A percentile compares a stretch with the other conserved stretches of the same genome.
These are phyloP conservation scores for Chaetorhynchus papuensis DNA, from an alignment of 2,113 vertebrate species.

Conservation along the genomic window DNA sequence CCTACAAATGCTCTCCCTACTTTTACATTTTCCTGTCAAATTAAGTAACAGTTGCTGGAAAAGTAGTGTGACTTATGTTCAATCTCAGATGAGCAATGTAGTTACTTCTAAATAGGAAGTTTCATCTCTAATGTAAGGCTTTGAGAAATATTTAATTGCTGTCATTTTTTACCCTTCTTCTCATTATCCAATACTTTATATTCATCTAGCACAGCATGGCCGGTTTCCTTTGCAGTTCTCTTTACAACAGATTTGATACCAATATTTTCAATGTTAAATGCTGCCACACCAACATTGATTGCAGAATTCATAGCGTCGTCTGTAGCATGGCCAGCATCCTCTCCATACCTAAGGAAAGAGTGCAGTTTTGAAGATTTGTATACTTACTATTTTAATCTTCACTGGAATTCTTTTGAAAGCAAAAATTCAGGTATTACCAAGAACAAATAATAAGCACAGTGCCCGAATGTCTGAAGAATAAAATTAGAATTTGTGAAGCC, in stretches of 20 bases:
- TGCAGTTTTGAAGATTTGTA: background rate
- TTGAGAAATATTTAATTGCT: background rate
- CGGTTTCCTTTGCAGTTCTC: constrained; percentile 89
- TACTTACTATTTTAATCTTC: background rate
- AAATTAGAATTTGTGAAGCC: background rate
- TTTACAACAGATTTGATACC: constrained; percentile 94
- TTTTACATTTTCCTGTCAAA: background rate
- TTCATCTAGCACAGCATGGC: constrained; percentile 87
- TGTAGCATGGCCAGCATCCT: constrained; percentile 88
- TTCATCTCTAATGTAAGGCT: constrained; percentile 52
- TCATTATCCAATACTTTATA: constrained; percentile 80
- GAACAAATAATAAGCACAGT: background rate
- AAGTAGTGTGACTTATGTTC: constrained; percentile 36
- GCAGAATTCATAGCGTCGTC: constrained; percentile 90
- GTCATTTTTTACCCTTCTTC: constrained; percentile 55
- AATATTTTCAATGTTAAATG: constrained; percentile 93
- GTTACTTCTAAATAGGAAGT: constrained; percentile 20
- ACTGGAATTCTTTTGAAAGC: background rate
- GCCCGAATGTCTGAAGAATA: background rate
- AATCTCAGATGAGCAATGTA: background rate
- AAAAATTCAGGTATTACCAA: background rate
- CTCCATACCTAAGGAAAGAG: constrained; percentile 84
- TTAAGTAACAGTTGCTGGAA: constrained; percentile 17
- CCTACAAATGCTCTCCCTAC: background rate
- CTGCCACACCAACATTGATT: constrained; percentile 90